Evolutionary conservation across 2,888 invertebrate species (phyloP).

Genomic region (Lingula anatina): DNA sequence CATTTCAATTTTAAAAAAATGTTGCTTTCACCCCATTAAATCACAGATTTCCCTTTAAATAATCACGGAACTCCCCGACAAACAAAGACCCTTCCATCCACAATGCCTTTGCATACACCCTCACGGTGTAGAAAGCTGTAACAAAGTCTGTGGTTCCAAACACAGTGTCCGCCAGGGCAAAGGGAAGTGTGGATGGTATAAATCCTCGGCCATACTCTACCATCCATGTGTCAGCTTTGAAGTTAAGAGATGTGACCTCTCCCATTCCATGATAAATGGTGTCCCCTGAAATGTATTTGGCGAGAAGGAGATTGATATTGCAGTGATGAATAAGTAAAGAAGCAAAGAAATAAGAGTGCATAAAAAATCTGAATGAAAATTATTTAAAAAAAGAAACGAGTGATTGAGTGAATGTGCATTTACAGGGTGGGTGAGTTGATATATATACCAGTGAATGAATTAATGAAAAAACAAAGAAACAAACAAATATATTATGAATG

Average conservation of each 20-base stretch:
- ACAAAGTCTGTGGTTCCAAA: conserved; percentile 46
- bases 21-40: no score
- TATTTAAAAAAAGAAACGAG: no score
- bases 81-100: conserved; percentile 23
- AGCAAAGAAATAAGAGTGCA: no score
- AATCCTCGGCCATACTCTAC: conserved; percentile 52
- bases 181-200: conserved; percentile 46
- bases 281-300: conserved; percentile 44
- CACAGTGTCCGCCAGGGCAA: conserved; percentile 44
- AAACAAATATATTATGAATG: no score
- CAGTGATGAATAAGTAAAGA: no score
- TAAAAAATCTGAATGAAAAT: no score
- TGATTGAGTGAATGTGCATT: no score
- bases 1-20: no score
- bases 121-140: conserved; percentile 35
- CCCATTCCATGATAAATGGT: conserved; percentile 44
- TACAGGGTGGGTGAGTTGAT: no score
- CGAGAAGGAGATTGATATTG: no score
- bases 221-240: conserved; percentile 49
- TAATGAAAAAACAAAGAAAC: no score
- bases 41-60: conserved; percentile 18
- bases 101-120: conserved; percentile 36
- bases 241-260: conserved; percentile 45
- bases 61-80: conserved; percentile 17
- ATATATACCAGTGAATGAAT: no score